Conservation (phyloP, 2,888 invertebrate species). For the Cephus runcator region DNA sequence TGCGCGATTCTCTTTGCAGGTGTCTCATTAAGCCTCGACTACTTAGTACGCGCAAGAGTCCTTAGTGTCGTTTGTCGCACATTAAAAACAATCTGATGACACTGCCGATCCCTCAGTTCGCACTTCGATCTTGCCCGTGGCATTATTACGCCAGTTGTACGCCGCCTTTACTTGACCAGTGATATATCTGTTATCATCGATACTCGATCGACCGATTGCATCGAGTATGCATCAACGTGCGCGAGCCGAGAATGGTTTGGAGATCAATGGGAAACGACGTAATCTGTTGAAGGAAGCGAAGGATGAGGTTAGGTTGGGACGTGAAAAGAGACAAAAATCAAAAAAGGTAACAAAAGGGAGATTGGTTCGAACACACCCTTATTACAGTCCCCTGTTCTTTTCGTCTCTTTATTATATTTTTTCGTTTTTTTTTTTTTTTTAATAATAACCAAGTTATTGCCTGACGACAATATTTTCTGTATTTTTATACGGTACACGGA, state of each 20-base stretch:
- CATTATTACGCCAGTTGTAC: background rate
- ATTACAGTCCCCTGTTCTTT: background rate
- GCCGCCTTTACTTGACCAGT: background rate
- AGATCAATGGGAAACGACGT: conserved; percentile 6
- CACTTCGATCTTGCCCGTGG: conserved; percentile 37
- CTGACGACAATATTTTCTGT: background rate
- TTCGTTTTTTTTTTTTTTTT: background rate
- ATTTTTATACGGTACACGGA: background rate
- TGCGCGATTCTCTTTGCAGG: conserved; percentile 14
- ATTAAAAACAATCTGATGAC: conserved; percentile 60
- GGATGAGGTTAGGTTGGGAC: conserved; percentile 57
- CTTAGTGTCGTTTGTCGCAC: conserved; percentile 18
- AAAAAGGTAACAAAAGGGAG: conserved; percentile 45
- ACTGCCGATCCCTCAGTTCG: conserved; percentile 48
- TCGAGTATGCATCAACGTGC: background rate
- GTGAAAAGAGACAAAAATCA: conserved; percentile 45
- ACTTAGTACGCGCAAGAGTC: conserved; percentile 11
- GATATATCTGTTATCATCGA: background rate
- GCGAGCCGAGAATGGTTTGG: background rate
- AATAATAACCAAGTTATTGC: background rate
- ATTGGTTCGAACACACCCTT: background rate
- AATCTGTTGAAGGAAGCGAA: conserved; percentile 52
- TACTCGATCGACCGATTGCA: background rate
- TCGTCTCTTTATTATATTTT: background rate
- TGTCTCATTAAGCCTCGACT: conserved; percentile 13